Percentiles rank a stretch among this genome's conserved stretches.
Evolutionary conservation across 2,797 vertebrate species (phyloP).

Genomic region (Acanthiza pusilla): DNA sequence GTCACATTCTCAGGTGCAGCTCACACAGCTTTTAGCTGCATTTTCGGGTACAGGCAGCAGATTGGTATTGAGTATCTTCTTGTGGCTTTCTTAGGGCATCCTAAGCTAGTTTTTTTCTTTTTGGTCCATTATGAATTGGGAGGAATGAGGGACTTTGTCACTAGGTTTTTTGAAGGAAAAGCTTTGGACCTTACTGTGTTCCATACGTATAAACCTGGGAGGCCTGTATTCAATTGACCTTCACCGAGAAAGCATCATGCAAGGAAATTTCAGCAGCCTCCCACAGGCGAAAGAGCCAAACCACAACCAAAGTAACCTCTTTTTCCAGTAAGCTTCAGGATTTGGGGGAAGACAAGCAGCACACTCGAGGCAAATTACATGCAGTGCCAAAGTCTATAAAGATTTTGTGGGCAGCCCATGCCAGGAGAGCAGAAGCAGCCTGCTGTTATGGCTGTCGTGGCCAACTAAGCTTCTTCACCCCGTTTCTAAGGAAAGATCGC

Average conservation of each 20-base stretch:
- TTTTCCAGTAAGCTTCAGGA: neutral
- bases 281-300: neutral
- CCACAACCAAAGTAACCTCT: neutral
- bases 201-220: neutral
- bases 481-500: rapidly evolving
- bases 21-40: neutral
- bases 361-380: neutral
- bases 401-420: neutral
- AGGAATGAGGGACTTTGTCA: neutral
- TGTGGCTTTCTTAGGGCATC: neutral
- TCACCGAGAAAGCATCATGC: neutral
- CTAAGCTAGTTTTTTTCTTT: neutral
- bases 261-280: neutral
- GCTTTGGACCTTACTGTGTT: neutral
- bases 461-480: neutral
- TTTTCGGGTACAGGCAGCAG: neutral
- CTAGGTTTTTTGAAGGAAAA: neutral
- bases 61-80: neutral
- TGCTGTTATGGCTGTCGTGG: rapidly evolving
- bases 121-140: neutral
- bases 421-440: neutral
- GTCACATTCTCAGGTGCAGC: neutral
- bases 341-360: neutral
- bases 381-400: neutral
- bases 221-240: neutral